Conservation (phyloP, 2,797 vertebrate species). For the Gadopsis marmoratus region DNA sequence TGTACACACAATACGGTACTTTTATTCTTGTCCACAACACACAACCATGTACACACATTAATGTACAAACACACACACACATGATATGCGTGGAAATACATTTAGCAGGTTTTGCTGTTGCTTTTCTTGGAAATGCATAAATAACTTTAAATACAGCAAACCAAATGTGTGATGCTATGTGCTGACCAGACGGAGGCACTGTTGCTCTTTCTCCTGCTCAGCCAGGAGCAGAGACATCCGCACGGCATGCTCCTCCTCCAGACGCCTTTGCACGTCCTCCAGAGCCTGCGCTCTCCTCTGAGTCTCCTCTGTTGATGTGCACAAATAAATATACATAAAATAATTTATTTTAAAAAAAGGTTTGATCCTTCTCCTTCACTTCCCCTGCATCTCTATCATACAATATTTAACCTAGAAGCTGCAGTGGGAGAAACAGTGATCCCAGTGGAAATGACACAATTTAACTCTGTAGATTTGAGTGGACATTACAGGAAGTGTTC, state of each 20-base stretch:
- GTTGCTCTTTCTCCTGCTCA: slow-evolving; percentile 93
- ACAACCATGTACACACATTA: no score
- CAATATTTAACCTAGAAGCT: neutral
- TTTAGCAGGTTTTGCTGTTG: neutral
- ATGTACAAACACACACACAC: no score
- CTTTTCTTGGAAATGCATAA: neutral
- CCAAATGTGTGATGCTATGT: slow-evolving; percentile 19
- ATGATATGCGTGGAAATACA: neutral
- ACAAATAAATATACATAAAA: slow-evolving; percentile 30
- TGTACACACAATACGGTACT: neutral
- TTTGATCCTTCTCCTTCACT: neutral
- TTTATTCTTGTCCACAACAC: no score
- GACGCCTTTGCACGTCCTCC: slow-evolving; percentile 90
- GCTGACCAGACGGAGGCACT: slow-evolving; percentile 88
- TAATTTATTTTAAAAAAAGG: neutral
- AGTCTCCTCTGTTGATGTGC: slow-evolving; percentile 76
- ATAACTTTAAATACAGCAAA: neutral
- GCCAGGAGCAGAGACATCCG: slow-evolving; percentile 91
- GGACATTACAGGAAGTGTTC: neutral
- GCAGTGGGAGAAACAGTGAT: neutral
- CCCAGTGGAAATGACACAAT: neutral
- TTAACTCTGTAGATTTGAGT: neutral
- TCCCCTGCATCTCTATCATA: neutral
- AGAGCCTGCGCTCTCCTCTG: slow-evolving; percentile 88
- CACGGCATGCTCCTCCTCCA: slow-evolving; percentile 92